Evolutionary conservation across 2,888 invertebrate genomes (phyloP).

Genomic region (Nymphalis urticae): DNA sequence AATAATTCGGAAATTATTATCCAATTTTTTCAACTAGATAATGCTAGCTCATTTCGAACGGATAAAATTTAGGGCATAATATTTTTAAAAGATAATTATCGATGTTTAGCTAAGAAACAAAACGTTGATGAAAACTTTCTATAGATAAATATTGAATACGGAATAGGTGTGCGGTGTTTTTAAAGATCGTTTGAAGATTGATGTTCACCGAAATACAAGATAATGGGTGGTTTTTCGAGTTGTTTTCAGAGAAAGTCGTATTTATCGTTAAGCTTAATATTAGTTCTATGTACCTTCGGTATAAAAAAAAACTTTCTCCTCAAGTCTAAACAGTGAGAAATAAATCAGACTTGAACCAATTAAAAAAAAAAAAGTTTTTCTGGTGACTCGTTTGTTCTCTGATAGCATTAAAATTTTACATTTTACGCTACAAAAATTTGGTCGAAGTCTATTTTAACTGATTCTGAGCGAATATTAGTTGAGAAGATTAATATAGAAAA

Average conservation of each 20-base stretch:
- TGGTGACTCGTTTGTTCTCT: background rate
- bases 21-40: background rate
- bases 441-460: too few relatives aligned
- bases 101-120: background rate
- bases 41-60: background rate
- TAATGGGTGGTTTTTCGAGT: background rate
- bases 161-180: too few relatives aligned
- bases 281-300: background rate
- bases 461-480: too few relatives aligned
- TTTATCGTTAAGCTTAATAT: background rate
- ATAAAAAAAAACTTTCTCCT: too few relatives aligned
- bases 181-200: too few relatives aligned
- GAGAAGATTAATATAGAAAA: too few relatives aligned
- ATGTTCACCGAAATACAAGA: too few relatives aligned
- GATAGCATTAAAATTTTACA: background rate
- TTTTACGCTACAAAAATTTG: too few relatives aligned
- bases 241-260: background rate
- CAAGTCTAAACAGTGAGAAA: too few relatives aligned
- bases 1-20: conserved; percentile 1
- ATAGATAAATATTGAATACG: background rate
- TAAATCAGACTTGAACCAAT: too few relatives aligned
- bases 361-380: too few relatives aligned
- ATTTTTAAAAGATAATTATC: too few relatives aligned
- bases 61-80: background rate
- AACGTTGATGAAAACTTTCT: background rate